Evolutionary conservation across 2,888 invertebrate genomes (phyloP).

Genomic region (Thalpophila matura): DNA sequence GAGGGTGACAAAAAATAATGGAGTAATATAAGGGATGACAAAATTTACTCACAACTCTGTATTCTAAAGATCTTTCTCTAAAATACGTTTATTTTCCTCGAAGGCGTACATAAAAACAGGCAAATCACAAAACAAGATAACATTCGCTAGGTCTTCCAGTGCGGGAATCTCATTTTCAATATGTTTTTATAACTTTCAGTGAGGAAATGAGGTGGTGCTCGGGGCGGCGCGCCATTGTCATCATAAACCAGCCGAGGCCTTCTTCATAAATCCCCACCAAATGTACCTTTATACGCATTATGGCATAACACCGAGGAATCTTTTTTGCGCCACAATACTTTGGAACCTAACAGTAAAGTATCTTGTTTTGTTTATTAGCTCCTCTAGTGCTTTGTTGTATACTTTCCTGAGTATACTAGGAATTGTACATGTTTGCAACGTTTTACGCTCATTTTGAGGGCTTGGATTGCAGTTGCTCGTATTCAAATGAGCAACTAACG

Average conservation of each 20-base stretch:
- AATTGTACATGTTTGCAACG: background rate
- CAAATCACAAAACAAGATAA: slow-evolving; percentile 90
- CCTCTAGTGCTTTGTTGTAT: slow-evolving; percentile 37
- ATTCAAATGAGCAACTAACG: slow-evolving; percentile 19
- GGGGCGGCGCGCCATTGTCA: slow-evolving; percentile 86
- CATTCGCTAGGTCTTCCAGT: slow-evolving; percentile 85
- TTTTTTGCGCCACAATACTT: slow-evolving; percentile 80
- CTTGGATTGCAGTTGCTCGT: background rate
- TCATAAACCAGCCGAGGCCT: slow-evolving; percentile 89
- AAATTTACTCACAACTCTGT: slow-evolving; percentile 65
- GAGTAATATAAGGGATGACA: slow-evolving; percentile 45
- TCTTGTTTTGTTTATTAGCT: slow-evolving; percentile 71
- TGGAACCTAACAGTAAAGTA: slow-evolving; percentile 82
- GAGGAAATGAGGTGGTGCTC: slow-evolving; percentile 90
- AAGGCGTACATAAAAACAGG: slow-evolving; percentile 86
- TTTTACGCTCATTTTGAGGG: background rate
- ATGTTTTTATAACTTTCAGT: slow-evolving; percentile 91
- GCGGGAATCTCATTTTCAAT: slow-evolving; percentile 90
- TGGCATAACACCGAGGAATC: slow-evolving; percentile 84
- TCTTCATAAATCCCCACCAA: slow-evolving; percentile 88
- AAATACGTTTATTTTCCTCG: slow-evolving; percentile 83
- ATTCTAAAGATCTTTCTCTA: slow-evolving; percentile 72
- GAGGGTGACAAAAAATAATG: slow-evolving; percentile 51
- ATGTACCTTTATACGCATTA: slow-evolving; percentile 90
- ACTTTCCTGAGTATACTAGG: background rate